Base-by-base conservation (phyloP, 2,888 invertebrate genomes). In the Philhelius pedissequus region DNA sequence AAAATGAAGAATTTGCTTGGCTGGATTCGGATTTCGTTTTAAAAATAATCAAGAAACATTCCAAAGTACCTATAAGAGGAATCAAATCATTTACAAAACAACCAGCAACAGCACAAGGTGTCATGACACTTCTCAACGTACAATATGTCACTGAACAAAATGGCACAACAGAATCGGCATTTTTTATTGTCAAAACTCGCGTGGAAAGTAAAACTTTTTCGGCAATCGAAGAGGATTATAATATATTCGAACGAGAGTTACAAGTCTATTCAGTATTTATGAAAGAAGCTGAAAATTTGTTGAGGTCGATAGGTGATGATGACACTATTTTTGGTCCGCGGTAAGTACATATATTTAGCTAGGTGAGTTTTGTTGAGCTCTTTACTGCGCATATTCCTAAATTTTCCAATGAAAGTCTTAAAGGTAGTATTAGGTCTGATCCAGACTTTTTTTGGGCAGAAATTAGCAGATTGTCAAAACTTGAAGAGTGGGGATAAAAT, bases 161-260 rank as follows among this genome's bases (percentile, higher is more conserved):
- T n/a, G 52, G 50, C 13, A 38, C 81, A 9, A 27, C 30, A 4
- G 80, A 86, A 25, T 60, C 70, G 7, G 52, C 80, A 8, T 86
- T 86, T 4, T 75, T 89, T 5, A 88, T 90, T 30, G 78, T 89
- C 4, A 90, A 90, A 86, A 87, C 89, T 13, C 87, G 87, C 2
- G 18, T 88, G 0, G 87, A 87, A n/a, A 87, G 87, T 62, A 88
- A 88, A 70, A 15, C 88, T 0, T 79, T 89, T 38, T 43, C 87
- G 4, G 87, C 87, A 30, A 82, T 90, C 5, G 87, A 89, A 68
- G 87, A 87, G 30, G 87, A 89, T 32, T 87, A 89, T 27, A 88
- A 89, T 87, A 86, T 88, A 13, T 89, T 88, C 27, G 83, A 87
- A 18, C 81, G 89, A 2, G 89, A 89, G 77, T 45, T 87, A 1